These are phyloP conservation scores for Sylvia atricapilla DNA, from an alignment of 2,113 vertebrate species.

Conservation along the genomic window DNA sequence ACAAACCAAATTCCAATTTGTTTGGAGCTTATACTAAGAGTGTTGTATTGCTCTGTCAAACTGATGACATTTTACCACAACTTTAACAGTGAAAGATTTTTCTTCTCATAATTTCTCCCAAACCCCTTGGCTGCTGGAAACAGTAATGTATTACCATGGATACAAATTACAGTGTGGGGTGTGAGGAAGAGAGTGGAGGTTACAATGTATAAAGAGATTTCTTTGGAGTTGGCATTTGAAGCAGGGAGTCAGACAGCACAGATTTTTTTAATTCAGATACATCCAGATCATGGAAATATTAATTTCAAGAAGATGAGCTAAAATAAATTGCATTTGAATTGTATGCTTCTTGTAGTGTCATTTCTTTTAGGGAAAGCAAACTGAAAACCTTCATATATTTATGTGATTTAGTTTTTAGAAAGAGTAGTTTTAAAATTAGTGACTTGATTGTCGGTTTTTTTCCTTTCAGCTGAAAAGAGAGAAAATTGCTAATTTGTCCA, in stretches of 20 bases:
- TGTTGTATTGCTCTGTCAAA: background rate
- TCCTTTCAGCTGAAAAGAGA: background rate
- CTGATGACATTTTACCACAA: conserved; percentile 40
- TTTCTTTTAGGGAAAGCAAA: background rate
- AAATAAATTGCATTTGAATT: background rate
- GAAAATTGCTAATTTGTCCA: background rate
- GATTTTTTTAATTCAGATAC: background rate
- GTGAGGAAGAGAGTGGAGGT: background rate
- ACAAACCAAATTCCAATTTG: conserved; percentile 45
- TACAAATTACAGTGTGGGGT: conserved; percentile 37
- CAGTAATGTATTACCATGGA: conserved; percentile 38
- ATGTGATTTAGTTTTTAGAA: background rate
- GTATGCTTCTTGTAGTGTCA: background rate
- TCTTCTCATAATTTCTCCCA: conserved; percentile 26
- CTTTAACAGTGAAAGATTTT: conserved; percentile 31
- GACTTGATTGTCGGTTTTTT: background rate
- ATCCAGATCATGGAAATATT: background rate
- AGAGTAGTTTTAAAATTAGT: background rate
- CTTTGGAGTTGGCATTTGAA: background rate
- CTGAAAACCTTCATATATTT: background rate
- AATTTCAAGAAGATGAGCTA: conserved; percentile 4
- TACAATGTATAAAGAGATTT: background rate
- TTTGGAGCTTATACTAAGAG: conserved; percentile 11
- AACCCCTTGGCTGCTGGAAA: conserved; percentile 9
- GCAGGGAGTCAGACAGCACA: background rate